A percentile compares a stretch with the other conserved stretches of the same genome.
Conservation (phyloP, 2,113 vertebrate genomes). For the Haemorhous mexicanus region DNA sequence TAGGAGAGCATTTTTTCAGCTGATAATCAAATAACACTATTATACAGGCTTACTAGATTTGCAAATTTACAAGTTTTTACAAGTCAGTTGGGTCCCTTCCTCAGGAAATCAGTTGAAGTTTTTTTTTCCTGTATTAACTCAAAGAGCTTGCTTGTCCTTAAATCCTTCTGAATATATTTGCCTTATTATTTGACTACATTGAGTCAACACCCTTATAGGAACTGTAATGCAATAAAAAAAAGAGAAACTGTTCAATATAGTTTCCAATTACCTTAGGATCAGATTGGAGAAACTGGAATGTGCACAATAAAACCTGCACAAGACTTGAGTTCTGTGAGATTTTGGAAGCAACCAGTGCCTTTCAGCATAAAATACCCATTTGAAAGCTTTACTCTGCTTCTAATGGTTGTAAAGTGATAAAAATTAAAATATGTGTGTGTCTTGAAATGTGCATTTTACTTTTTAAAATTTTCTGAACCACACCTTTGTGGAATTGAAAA, state of each 20-base stretch:
- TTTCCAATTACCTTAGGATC: conserved; percentile 71
- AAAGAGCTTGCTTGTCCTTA: conserved; percentile 80
- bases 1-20: conserved; percentile 66
- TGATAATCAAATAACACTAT: conserved; percentile 81
- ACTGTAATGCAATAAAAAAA: conserved; percentile 72
- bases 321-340: conserved; percentile 41
- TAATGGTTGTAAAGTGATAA: conserved; percentile 2
- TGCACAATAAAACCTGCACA: conserved; percentile 61
- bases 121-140: conserved; percentile 74
- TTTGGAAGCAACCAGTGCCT: conserved; percentile 46
- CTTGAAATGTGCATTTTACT: conserved; percentile 24
- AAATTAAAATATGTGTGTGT: conserved; percentile 22
- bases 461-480: conserved; percentile 24
- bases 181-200: conserved; percentile 75
- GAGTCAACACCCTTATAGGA: conserved; percentile 75
- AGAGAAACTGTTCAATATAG: conserved; percentile 75
- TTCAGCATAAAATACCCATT: conserved; percentile 21
- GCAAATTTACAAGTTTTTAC: conserved; percentile 81
- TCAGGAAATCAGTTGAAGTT: conserved; percentile 81
- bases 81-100: conserved; percentile 80
- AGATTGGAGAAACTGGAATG: conserved; percentile 67
- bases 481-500: conserved; percentile 45
- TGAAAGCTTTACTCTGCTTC: conserved; percentile 39
- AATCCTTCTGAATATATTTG: conserved; percentile 78
- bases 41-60: conserved; percentile 80